Percentiles rank a stretch among this genome's conserved stretches.
phyloP scores from a whole-genome alignment of 2,797 vertebrate species.

The Ctenosaura bakeri region DNA sequence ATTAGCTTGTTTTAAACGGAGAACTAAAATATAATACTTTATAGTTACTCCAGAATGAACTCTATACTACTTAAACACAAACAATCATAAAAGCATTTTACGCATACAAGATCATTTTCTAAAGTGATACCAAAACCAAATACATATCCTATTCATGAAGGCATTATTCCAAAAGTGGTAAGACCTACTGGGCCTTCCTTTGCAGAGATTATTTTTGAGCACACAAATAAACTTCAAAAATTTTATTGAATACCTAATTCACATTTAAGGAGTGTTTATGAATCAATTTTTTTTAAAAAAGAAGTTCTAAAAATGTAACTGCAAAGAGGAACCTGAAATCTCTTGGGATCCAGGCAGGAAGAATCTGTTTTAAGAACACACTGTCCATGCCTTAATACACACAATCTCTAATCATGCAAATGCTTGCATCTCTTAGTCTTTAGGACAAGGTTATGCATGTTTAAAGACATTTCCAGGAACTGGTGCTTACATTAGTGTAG shows the following conservation, averaged over 20 bases:
- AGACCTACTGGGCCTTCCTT: not conserved
- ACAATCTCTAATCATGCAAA: not conserved
- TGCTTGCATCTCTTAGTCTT: not conserved
- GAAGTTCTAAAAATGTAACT: not conserved
- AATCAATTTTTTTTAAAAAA: not conserved
- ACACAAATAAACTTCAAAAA: not conserved
- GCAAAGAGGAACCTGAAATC: not conserved
- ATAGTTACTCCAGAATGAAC: not conserved
- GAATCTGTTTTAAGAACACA: not conserved
- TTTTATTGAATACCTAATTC: not conserved
- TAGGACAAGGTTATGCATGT: not conserved
- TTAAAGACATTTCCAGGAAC: slow-evolving; percentile 1
- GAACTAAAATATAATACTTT: not conserved
- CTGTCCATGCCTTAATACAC: not conserved
- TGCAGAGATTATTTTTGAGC: not conserved
- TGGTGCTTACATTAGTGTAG: not conserved
- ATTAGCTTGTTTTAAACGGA: not conserved
- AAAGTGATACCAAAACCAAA: not conserved
- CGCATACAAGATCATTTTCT: not conserved
- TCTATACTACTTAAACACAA: not conserved
- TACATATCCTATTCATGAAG: not conserved
- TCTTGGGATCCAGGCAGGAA: not conserved
- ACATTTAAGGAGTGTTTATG: not conserved
- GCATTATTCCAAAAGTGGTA: not conserved
- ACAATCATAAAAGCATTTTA: not conserved